Base-by-base conservation (phyloP, 2,113 vertebrate species). In the Gulo gulo region DNA sequence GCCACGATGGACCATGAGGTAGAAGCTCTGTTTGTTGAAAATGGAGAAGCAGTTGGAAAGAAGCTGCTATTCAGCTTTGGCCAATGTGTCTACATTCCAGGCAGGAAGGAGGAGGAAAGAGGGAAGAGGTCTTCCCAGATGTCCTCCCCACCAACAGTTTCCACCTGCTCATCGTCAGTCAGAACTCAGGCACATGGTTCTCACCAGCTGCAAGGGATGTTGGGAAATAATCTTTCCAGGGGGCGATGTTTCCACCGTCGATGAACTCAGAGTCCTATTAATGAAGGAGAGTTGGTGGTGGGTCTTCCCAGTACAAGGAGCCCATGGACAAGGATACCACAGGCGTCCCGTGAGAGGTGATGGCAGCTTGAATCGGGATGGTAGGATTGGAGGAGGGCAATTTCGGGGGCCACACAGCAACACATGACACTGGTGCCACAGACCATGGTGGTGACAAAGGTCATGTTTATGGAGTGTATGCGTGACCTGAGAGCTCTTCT, bases 371-470 rank as follows among this genome's bases (percentile, higher is more conserved):
- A 12, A 84, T 20, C 7, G 7, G 34, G 69, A 50, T 8, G 67
- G 47, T 24, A 47, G 31, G 63, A 18, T 8, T 42, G 45, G 76
- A 52, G n/a, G 24, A 11, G n/a, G 20, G 4, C n/a, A 1, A 0
- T 10, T 31, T 4, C 2, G 0, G 26, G 1, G 1, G 52, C 18
- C 18, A 63, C 71, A 57, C 42, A 39, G 36, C 52, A 20, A 21
- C 13, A 0, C 24, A 1, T 4, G n/a, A 45, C 6, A 4, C 16
- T 1, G 0, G 36, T 29, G 8, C 67, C 21, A 11, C 18, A 10
- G 29, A 2, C n/a, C 15, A 0, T 0, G 31, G 0, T 8, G 7
- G 8, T 0, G 52, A 0, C 0, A 12, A 6, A 9, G n/a, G 65
- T 59, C 2, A 0, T 10, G 1, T 7, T 34, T 29, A 4, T 0